Conservation (phyloP, 1,140 invertebrate species). For the Scaptomyza graminum region DNA sequence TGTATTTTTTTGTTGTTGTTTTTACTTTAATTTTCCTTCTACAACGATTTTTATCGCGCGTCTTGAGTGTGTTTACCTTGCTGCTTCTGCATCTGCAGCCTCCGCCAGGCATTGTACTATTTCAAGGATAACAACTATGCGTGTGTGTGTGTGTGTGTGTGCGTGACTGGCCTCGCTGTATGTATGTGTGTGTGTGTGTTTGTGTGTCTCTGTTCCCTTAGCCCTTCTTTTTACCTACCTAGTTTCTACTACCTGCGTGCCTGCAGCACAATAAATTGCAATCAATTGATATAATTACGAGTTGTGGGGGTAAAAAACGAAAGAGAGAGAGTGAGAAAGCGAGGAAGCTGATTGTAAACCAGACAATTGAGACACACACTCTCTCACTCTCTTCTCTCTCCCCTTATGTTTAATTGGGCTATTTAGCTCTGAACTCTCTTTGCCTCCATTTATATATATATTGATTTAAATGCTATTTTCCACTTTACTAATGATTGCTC, state of each 20-base stretch:
- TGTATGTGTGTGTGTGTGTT: slow-evolving; percentile 16
- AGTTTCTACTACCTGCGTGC: slow-evolving; percentile 9
- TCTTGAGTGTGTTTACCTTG: slow-evolving; percentile 59
- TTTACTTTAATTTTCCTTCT: slow-evolving; percentile 33
- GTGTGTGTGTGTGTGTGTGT: slow-evolving; percentile 12
- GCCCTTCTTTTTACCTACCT: slow-evolving; percentile 11
- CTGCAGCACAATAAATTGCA: slow-evolving; percentile 74
- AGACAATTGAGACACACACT: slow-evolving; percentile 22
- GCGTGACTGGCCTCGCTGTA: slow-evolving; percentile 11
- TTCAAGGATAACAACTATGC: slow-evolving; percentile 77
- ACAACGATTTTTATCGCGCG: slow-evolving; percentile 58
- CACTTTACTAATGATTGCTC: slow-evolving; percentile 66
- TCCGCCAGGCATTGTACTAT: slow-evolving; percentile 79
- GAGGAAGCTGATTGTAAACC: slow-evolving; percentile 21
- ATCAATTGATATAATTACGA: slow-evolving; percentile 78
- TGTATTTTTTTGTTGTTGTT: no score
- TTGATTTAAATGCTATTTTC: slow-evolving; percentile 38
- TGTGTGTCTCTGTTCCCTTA: slow-evolving; percentile 34
- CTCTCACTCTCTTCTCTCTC: not conserved
- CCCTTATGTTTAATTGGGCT: slow-evolving; percentile 41
- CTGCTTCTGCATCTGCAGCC: slow-evolving; percentile 38
- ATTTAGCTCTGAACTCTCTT: slow-evolving; percentile 41
- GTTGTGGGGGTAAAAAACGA: not conserved
- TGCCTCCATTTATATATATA: slow-evolving; percentile 2
- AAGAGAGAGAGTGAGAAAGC: not conserved